phyloP scores from a whole-genome alignment of 2,797 vertebrate genomes.

The Nyctibius grandis region DNA sequence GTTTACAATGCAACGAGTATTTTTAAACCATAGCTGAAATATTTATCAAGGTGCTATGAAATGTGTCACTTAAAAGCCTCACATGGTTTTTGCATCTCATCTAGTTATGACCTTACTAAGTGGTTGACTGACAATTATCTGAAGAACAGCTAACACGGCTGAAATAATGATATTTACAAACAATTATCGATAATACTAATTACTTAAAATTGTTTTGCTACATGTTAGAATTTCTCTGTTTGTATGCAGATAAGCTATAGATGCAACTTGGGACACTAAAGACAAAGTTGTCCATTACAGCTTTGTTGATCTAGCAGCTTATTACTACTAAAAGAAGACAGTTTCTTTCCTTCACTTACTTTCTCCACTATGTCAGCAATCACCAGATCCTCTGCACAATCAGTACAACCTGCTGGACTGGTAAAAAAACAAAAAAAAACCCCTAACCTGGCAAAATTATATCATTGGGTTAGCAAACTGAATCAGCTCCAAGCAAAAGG shows the following conservation, averaged over 20 bases:
- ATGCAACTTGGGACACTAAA: neutral
- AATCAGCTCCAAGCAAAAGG: neutral
- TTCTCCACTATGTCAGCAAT: neutral
- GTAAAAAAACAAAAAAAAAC: neutral
- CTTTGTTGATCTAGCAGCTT: neutral
- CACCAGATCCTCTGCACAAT: neutral
- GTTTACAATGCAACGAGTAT: neutral
- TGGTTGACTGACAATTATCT: neutral
- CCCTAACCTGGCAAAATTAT: neutral
- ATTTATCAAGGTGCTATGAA: neutral
- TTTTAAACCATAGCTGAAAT: neutral
- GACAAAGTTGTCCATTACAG: neutral
- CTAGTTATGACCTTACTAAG: neutral
- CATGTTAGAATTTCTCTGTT: neutral
- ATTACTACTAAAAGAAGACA: neutral
- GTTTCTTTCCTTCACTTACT: neutral
- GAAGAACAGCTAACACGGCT: neutral
- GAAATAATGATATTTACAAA: neutral
- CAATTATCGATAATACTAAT: neutral
- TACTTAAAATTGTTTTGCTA: neutral
- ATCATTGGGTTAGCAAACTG: neutral
- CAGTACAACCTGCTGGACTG: neutral
- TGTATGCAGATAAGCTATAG: neutral
- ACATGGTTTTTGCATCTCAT: neutral
- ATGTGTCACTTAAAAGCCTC: neutral